Evolutionary conservation across 1,140 invertebrate species (phyloP), one percentile per base, ranked within the genome.

Genomic region (Mylabris phalerata): DNA sequence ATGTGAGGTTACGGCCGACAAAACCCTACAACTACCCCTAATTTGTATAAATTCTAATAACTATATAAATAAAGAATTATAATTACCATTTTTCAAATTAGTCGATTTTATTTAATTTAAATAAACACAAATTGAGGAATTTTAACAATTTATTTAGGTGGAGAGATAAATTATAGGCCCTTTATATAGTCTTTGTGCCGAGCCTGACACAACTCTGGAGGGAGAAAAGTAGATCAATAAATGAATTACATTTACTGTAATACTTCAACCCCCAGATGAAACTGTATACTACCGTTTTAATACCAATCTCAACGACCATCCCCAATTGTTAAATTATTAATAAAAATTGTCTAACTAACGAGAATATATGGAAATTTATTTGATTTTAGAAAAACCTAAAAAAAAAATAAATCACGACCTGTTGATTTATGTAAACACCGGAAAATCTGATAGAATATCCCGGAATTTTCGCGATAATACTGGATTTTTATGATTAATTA

Each of bases 201-300:
- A 59, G 32, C 32, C 48, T 57, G 62, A 58, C 55, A 61, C 61
- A 65, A 64, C 58, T 32, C 32, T 63, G 60, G 68, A 62, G 68
- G 60, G 62, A 67, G 67, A 65, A 67, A 70, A 71, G 70, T 73
- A 73, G 70, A 73, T 73, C 71, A 73, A 73, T 73, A 73, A 73
- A 73, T 70, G 70, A 73, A 73, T 71, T 73, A 73, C 70, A 73
- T 69, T 72, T 64, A 59, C 58, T 50, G 62, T 64, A 56, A 66
- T 60, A 68, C 65, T 67, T 67, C 56, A 61, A 32, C 32, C 32
- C 65, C 63, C 65, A 67, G 65, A 67, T 67, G 57, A 67, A 67
- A 10, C 41, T 6, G 41, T 42, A 42, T 42, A 42, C 32, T 42
- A 42, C 32, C 32, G 32, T 7, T 32, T 32, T 32, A 32, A 32